Conservation (phyloP, 2,888 invertebrate genomes). For the Drosophila infuscata region DNA sequence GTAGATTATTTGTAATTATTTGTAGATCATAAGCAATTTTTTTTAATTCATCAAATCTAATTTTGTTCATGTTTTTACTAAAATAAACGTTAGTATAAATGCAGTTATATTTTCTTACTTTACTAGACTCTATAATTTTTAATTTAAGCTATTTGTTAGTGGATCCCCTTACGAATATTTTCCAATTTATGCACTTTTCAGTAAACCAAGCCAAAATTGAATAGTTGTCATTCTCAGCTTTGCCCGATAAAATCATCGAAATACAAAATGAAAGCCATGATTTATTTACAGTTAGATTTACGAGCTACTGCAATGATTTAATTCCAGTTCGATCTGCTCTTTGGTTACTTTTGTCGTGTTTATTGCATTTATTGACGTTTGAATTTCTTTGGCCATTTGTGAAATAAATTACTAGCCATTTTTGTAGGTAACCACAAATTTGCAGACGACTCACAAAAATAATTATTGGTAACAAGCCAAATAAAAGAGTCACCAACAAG, state of each 20-base stretch:
- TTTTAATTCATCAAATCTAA: background rate
- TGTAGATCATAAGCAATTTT: background rate
- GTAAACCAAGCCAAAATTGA: background rate
- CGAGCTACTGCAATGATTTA: background rate
- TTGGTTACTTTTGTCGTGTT: slow-evolving; percentile 20
- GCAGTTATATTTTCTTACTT: too few relatives aligned
- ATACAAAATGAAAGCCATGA: background rate
- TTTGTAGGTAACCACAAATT: slow-evolving; percentile 20
- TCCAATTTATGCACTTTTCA: background rate
- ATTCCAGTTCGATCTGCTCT: background rate
- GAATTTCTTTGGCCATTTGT: slow-evolving; percentile 14
- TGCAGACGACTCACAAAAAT: slow-evolving; percentile 33
- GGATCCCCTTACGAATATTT: background rate
- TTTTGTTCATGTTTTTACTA: background rate
- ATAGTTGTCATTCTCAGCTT: background rate
- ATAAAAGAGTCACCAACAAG: slow-evolving; percentile 12
- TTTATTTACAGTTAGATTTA: background rate
- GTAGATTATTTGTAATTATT: too few relatives aligned
- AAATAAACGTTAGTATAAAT: too few relatives aligned
- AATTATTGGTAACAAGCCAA: slow-evolving; percentile 34
- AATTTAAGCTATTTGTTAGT: background rate
- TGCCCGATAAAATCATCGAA: background rate
- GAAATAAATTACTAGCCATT: slow-evolving; percentile 30
- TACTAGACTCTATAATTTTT: background rate
- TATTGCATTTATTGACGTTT: slow-evolving; percentile 26